Evolutionary conservation across 2,113 vertebrate species (phyloP).

Genomic region (Platycercus adscitus): DNA sequence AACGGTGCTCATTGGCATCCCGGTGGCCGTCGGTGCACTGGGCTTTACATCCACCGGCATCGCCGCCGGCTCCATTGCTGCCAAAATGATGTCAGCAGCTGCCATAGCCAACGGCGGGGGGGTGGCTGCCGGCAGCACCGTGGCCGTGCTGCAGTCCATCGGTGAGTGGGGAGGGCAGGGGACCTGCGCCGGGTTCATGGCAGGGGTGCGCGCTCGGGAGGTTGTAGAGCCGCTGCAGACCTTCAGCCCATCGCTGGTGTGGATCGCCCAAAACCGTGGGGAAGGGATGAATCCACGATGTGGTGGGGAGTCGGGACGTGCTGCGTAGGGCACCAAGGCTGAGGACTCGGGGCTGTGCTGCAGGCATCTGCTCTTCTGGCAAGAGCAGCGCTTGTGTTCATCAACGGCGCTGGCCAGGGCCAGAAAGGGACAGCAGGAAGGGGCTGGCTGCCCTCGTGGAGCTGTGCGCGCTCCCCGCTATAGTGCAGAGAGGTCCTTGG

Average conservation of each 20-base stretch:
- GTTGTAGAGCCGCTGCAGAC: not conserved
- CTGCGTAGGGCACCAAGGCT: not conserved
- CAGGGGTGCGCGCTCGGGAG: accelerated
- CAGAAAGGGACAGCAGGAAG: not conserved
- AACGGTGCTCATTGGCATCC: accelerated
- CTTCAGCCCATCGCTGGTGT: accelerated
- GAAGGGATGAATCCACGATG: not conserved
- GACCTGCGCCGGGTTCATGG: not conserved
- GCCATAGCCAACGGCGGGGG: not conserved
- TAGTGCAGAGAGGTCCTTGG: not conserved
- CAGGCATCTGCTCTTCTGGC: not conserved
- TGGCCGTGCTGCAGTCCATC: not conserved
- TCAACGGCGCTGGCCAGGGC: accelerated
- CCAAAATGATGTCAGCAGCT: not conserved
- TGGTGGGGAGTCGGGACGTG: not conserved
- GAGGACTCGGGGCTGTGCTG: not conserved
- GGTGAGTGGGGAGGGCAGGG: not conserved
- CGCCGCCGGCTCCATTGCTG: not conserved
- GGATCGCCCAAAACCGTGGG: accelerated
- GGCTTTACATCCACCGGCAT: not conserved
- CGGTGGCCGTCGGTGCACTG: accelerated
- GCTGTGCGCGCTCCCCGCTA: not conserved
- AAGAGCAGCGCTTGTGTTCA: accelerated
- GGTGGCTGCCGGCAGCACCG: not conserved
- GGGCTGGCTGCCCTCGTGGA: not conserved